Evolutionary conservation across 2,113 vertebrate genomes (phyloP).

Genomic region (Rhadina sibilatrix): DNA sequence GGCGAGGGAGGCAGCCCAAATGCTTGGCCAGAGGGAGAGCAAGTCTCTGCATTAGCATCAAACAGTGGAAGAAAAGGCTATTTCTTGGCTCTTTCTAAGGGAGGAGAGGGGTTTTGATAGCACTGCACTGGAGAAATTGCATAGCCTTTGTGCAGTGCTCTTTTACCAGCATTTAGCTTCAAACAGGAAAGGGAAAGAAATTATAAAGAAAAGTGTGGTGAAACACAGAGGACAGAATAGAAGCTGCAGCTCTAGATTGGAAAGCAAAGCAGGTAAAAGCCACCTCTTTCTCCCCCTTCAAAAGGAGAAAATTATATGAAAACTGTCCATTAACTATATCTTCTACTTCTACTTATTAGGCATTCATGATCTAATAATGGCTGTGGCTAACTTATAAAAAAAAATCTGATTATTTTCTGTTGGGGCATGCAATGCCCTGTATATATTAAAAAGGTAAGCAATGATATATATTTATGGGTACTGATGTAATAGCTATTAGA

Average conservation of each 20-base stretch:
- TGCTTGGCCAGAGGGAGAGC: fast-evolving
- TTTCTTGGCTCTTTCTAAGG: not conserved
- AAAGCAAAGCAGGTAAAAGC: not conserved
- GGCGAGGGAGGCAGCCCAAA: not conserved
- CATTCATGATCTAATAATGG: constrained; percentile 72
- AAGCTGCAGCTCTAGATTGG: not conserved
- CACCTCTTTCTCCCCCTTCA: not conserved
- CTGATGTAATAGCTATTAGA: constrained; percentile 78
- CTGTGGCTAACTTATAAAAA: constrained; percentile 60
- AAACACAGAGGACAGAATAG: not conserved
- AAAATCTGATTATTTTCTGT: constrained; percentile 71
- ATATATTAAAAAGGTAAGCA: constrained; percentile 75
- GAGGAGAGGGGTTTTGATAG: not conserved
- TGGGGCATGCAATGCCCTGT: constrained; percentile 58
- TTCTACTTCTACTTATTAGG: constrained; percentile 57
- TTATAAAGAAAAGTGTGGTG: not conserved
- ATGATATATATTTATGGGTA: constrained; percentile 74
- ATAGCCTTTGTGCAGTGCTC: not conserved
- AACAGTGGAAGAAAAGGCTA: not conserved
- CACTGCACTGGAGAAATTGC: not conserved
- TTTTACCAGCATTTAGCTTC: not conserved
- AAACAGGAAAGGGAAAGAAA: not conserved
- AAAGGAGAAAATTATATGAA: constrained; percentile 22
- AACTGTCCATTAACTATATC: constrained; percentile 46
- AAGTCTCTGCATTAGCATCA: not conserved